Percentiles rank a stretch among this genome's conserved stretches.
phyloP scores from a whole-genome alignment of 2,888 invertebrate genomes.

The Oxycera nigricornis region DNA sequence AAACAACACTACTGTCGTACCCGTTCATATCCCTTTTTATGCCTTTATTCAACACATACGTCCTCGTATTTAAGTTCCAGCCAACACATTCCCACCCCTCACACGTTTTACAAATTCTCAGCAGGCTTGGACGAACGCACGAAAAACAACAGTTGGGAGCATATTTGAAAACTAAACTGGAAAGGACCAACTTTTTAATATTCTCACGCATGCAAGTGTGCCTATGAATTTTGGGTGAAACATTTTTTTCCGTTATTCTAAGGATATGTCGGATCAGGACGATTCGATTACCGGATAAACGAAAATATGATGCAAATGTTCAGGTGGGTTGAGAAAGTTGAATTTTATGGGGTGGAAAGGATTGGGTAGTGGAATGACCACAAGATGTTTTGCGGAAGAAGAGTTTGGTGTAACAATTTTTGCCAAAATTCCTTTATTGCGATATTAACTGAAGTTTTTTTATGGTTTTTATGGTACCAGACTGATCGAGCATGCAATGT shows the following conservation, averaged over 20 bases:
- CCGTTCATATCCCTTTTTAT: neutral
- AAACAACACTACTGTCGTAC: neutral
- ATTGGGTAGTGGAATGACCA: too few species aligned
- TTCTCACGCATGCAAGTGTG: conserved; percentile 4
- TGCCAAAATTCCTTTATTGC: too few species aligned
- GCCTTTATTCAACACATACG: conserved; percentile 3
- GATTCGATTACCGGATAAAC: neutral
- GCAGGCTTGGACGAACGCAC: neutral
- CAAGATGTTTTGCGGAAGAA: too few species aligned
- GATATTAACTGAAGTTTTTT: too few species aligned
- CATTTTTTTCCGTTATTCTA: neutral
- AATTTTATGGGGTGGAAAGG: neutral
- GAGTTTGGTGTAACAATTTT: too few species aligned
- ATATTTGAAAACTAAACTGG: conserved; percentile 8
- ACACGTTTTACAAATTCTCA: neutral
- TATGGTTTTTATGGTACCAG: too few species aligned
- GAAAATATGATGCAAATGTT: neutral
- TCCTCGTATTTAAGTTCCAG: neutral
- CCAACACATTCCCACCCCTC: neutral
- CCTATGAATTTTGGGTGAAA: neutral
- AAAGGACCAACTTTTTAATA: conserved; percentile 13
- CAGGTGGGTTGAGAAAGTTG: neutral
- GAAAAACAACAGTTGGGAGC: neutral
- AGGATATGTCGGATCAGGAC: neutral
- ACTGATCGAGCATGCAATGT: too few species aligned